Percentiles rank a stretch among this genome's conserved stretches.
Evolutionary conservation across 2,888 invertebrate species (phyloP).

Genomic region (Polyommatus icarus): DNA sequence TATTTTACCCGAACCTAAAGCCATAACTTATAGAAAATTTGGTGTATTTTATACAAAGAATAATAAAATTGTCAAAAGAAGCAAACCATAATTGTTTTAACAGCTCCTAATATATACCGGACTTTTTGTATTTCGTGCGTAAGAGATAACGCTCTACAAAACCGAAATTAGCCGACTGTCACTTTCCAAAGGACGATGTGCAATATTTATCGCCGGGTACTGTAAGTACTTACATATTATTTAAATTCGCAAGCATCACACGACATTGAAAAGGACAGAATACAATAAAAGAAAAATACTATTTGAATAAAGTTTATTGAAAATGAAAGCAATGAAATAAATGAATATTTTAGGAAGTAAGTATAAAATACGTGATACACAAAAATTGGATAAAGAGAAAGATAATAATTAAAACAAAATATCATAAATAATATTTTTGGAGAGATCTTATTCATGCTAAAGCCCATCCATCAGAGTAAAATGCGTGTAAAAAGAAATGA

Average conservation of each 20-base stretch:
- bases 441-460: conserved; percentile 11
- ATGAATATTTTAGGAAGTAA: conserved; percentile 39
- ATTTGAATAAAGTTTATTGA: conserved; percentile 37
- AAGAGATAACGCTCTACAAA: too few species aligned
- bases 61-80: too few species aligned
- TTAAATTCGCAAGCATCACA: conserved; percentile 37
- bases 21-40: too few species aligned
- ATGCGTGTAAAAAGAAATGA: background rate
- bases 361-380: background rate
- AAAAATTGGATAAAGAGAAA: background rate
- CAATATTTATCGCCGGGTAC: too few species aligned
- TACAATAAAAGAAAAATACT: conserved; percentile 40
- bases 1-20: too few species aligned
- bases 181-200: too few species aligned
- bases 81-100: too few species aligned
- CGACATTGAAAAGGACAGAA: conserved; percentile 36
- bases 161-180: too few species aligned
- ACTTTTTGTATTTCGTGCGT: too few species aligned
- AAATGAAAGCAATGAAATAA: conserved; percentile 31
- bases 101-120: too few species aligned
- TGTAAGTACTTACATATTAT: background rate
- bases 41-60: too few species aligned
- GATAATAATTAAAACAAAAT: background rate
- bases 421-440: background rate
- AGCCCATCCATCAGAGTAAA: conserved; percentile 7